Evolutionary conservation across 2,113 vertebrate genomes (phyloP).

Genomic region (Dasyurus viverrinus): DNA sequence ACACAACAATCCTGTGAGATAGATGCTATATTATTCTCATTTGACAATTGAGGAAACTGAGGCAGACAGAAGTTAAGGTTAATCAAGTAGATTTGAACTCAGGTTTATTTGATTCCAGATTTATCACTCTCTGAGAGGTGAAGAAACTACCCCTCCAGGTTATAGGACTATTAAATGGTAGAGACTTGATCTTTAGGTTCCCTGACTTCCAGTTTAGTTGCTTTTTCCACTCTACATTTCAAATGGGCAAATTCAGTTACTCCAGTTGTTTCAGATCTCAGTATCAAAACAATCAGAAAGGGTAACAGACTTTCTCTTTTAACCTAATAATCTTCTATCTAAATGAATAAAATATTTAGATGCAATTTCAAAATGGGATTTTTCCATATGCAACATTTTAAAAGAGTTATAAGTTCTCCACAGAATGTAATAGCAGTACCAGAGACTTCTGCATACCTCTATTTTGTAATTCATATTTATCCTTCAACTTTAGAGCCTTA

Average conservation of each 20-base stretch:
- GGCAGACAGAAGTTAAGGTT: neutral
- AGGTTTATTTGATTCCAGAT: neutral
- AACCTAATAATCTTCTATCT: conserved; percentile 8
- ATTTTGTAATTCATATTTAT: conserved; percentile 19
- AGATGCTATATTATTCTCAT: neutral
- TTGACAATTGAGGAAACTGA: neutral
- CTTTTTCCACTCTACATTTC: neutral
- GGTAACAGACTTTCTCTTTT: neutral
- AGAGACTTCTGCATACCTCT: neutral
- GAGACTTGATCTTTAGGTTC: neutral
- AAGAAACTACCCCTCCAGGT: neutral
- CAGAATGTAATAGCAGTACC: neutral
- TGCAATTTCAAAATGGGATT: conserved; percentile 10
- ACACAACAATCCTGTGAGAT: neutral
- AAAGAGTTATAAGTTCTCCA: neutral
- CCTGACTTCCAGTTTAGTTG: neutral
- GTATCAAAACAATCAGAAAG: neutral
- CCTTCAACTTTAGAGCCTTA: neutral
- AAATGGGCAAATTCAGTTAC: neutral
- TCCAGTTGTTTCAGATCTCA: neutral
- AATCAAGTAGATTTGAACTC: neutral
- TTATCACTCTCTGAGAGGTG: neutral
- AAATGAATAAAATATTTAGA: neutral
- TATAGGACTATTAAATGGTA: neutral
- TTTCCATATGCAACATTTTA: neutral